These are phyloP conservation scores for Trichonephila clavata DNA, from an alignment of 1,140 invertebrate species.

Conservation along the genomic window DNA sequence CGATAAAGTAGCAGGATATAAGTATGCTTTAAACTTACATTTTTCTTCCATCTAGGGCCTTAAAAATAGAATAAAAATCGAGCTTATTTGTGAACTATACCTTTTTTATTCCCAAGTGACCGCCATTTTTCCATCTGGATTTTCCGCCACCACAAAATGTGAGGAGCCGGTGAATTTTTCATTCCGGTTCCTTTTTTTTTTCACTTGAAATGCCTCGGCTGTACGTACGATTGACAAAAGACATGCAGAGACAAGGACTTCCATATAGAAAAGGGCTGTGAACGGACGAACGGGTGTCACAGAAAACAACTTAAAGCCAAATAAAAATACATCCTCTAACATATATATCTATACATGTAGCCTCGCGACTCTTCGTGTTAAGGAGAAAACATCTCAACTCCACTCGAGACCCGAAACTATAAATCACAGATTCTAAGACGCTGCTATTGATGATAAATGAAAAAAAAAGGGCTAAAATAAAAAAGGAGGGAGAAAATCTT, in stretches of 20 bases:
- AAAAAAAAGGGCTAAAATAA: not conserved
- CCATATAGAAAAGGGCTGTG: not conserved
- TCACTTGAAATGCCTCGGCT: not conserved
- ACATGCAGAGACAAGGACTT: not conserved
- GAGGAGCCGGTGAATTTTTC: not conserved
- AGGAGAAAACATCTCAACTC: conserved; percentile 20
- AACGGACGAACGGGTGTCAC: not conserved
- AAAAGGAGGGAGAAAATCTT: conserved; percentile 4
- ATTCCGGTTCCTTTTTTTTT: not conserved
- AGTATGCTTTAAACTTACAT: conserved; percentile 9
- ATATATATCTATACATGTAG: not conserved
- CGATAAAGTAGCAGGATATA: conserved; percentile 17
- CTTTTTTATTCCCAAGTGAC: conserved; percentile 36
- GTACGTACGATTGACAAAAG: conserved; percentile 17
- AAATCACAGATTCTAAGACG: conserved; percentile 23
- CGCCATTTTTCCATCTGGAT: not conserved
- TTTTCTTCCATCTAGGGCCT: not conserved
- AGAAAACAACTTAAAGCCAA: conserved; percentile 46
- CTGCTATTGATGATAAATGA: conserved; percentile 51
- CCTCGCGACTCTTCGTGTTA: not conserved
- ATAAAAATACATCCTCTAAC: conserved; percentile 24
- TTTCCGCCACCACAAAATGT: conserved; percentile 22
- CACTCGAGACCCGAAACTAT: not conserved
- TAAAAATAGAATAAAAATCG: conserved; percentile 13
- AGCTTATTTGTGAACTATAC: conserved; percentile 25